Evolutionary conservation across 1,140 invertebrate genomes (phyloP).

Genomic region (Brachionus sp.): DNA sequence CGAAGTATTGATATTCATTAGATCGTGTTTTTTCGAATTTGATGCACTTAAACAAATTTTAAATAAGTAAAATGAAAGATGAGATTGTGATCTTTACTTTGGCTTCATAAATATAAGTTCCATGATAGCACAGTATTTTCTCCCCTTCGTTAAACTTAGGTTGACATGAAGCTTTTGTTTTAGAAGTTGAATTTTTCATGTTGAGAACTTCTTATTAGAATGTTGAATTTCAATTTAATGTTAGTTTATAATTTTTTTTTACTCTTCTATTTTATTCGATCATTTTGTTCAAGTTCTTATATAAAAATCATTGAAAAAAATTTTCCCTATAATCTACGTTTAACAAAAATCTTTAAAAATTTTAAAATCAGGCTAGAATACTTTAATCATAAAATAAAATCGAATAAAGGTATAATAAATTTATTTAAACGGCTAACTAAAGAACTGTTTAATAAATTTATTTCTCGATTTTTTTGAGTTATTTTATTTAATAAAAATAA

Average conservation of each 20-base stretch:
- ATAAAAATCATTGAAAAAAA: background rate
- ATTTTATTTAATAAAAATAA: too few species aligned
- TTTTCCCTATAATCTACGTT: background rate
- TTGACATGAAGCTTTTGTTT: background rate
- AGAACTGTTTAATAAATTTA: too few species aligned
- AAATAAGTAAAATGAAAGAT: background rate
- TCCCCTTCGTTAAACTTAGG: slow-evolving; percentile 67
- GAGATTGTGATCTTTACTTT: slow-evolving; percentile 62
- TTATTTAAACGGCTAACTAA: too few species aligned
- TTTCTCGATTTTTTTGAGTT: too few species aligned
- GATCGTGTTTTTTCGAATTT: slow-evolving; percentile 77
- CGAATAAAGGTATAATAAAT: too few species aligned
- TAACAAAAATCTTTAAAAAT: background rate
- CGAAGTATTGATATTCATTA: slow-evolving; percentile 83
- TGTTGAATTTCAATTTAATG: background rate
- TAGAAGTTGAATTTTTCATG: slow-evolving; percentile 19
- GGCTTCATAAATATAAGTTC: slow-evolving; percentile 87
- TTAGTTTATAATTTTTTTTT: background rate
- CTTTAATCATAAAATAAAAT: too few species aligned
- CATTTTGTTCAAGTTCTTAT: slow-evolving; percentile 21
- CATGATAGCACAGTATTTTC: slow-evolving; percentile 92
- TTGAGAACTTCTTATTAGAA: background rate
- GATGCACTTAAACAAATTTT: slow-evolving; percentile 48
- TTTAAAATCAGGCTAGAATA: background rate
- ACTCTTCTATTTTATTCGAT: slow-evolving; percentile 20